Conservation (phyloP, 2,888 invertebrate species). For the Philaethria dido region DNA sequence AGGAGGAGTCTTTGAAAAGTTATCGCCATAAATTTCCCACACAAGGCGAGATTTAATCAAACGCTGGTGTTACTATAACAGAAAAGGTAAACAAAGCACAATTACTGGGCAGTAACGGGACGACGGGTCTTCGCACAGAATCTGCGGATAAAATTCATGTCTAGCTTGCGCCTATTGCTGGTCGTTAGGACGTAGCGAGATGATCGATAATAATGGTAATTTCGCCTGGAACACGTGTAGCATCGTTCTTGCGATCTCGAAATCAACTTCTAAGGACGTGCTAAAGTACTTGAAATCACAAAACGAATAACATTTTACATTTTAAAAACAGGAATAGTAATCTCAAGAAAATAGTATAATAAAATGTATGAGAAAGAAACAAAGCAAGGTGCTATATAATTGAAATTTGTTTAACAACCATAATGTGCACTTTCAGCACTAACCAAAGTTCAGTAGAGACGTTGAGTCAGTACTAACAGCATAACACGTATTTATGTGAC, state of each 20-base stretch:
- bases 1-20: background rate
- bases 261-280: constrained; percentile 76
- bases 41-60: constrained; percentile 30
- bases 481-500: constrained; percentile 75
- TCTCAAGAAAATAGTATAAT: background rate
- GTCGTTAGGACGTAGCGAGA: constrained; percentile 80
- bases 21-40: constrained; percentile 28
- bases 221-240: constrained; percentile 77
- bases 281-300: constrained; percentile 54
- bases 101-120: constrained; percentile 48
- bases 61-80: constrained; percentile 30
- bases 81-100: constrained; percentile 39
- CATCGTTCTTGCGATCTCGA: constrained; percentile 71
- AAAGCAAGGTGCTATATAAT: background rate
- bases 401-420: constrained; percentile 2
- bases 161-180: constrained; percentile 64
- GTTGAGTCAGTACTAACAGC: constrained; percentile 47
- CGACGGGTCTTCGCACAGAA: constrained; percentile 40
- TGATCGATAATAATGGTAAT: constrained; percentile 84
- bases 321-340: background rate
- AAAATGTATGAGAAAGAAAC: background rate
- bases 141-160: constrained; percentile 42
- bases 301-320: background rate
- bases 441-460: constrained; percentile 35
- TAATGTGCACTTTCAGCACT: constrained; percentile 19